Conservation (phyloP, 1,140 invertebrate genomes). For the Zaprionus ghesquierei region DNA sequence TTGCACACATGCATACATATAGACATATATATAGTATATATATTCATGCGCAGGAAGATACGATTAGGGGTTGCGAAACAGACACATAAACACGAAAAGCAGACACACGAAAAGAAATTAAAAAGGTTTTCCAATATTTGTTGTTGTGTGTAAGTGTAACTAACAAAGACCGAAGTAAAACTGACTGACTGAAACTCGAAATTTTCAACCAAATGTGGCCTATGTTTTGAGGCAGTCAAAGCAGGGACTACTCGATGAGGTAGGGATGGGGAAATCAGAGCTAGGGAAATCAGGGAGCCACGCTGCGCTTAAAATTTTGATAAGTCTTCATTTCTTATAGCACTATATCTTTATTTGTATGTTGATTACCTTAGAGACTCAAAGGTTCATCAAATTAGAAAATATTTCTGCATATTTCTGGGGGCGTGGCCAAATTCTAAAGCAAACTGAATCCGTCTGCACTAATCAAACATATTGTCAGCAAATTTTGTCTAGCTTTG, state of each 20-base stretch:
- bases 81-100: slow-evolving; percentile 28
- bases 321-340: too few species aligned
- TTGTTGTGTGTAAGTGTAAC: slow-evolving; percentile 18
- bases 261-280: too few species aligned
- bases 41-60: background rate
- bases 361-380: too few species aligned
- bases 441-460: too few species aligned
- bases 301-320: too few species aligned
- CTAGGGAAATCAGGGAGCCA: too few species aligned
- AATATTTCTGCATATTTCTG: too few species aligned
- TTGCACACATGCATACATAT: background rate
- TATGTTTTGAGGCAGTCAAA: background rate
- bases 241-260: slow-evolving; percentile 3
- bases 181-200: background rate
- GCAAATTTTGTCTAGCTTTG: too few species aligned
- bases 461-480: too few species aligned
- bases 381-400: too few species aligned
- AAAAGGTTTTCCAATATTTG: slow-evolving; percentile 23
- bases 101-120: slow-evolving; percentile 11
- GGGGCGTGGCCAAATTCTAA: too few species aligned
- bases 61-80: slow-evolving; percentile 3
- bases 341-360: too few species aligned
- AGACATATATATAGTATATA: background rate
- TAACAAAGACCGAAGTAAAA: slow-evolving; percentile 26
- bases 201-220: background rate